A percentile compares a stretch with the other conserved stretches of the same genome.
Conservation (phyloP, 2,888 invertebrate genomes). For the Xylota segnis region DNA sequence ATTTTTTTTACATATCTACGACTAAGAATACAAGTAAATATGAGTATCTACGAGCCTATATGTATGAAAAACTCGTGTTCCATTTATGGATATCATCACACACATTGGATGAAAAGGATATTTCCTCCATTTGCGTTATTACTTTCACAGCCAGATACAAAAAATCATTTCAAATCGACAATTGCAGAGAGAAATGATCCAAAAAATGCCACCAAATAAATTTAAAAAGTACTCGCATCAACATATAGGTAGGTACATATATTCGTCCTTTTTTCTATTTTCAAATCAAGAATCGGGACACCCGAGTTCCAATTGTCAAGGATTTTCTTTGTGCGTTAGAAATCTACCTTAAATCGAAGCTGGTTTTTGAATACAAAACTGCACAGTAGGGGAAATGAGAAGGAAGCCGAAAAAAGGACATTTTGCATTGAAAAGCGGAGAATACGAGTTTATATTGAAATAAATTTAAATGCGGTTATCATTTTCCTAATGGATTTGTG, state of each 20-base stretch:
- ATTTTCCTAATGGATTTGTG: constrained; percentile 61
- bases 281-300: constrained; percentile 35
- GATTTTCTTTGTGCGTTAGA: constrained; percentile 3
- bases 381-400: background rate
- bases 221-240: constrained; percentile 18
- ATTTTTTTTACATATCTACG: too few species aligned
- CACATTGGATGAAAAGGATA: background rate
- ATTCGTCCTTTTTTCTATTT: background rate
- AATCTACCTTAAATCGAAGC: constrained; percentile 13
- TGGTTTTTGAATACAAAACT: constrained; percentile 15
- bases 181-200: constrained; percentile 15
- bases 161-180: background rate
- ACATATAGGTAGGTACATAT: too few species aligned
- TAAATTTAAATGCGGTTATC: constrained; percentile 63
- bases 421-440: background rate
- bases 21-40: too few species aligned
- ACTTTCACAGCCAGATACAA: constrained; percentile 4
- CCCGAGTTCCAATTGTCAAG: constrained; percentile 28
- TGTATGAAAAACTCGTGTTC: too few species aligned
- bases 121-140: constrained; percentile 19
- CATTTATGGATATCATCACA: too few species aligned
- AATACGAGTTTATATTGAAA: constrained; percentile 16
- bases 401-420: constrained; percentile 4
- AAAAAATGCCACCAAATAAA: constrained; percentile 11
- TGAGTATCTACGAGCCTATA: too few species aligned